Base-by-base conservation (phyloP, 2,797 vertebrate species). In the Bradypus variegatus region DNA sequence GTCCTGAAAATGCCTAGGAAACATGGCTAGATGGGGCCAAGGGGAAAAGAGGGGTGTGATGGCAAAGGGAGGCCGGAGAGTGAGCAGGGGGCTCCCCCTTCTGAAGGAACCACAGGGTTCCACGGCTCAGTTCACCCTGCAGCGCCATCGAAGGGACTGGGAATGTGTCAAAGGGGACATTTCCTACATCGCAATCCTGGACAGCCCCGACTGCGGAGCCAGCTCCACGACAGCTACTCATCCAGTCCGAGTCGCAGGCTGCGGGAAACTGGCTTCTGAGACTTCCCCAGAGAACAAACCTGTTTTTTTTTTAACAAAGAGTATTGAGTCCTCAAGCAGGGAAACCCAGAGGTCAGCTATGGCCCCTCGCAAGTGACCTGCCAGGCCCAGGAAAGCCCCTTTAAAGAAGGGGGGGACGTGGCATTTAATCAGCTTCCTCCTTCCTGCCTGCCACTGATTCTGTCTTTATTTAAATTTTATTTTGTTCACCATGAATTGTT, bases 321-420 rank as follows among this genome's bases (percentile, higher is more conserved):
- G 36, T 25, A 25, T 27, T 72, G 31, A 14, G 18, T 27, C 41
- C 62, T n/a, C 27, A 29, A 10, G 1, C 14, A 38, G 1, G 21
- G 14, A n/a, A 33, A 80, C 25, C 10, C 48, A 11, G 4, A 7
- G 10, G 14, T 15, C 23, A 21, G 64, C 86, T 31, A 6, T 0
- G 0, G 18, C 23, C 53, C 55, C 9, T n/a, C 10, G 50, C 55
- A 2, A 0, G 21, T 33, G 23, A 10, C 77, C 77, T 36, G 45
- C 16, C 7, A 31, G 19, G n/a, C 90, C 81, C 27, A 12, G 41
- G n/a, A 53, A 53, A 9, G 14, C 15, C 60, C 0, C 21, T 8
- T 23, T 41, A 19, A 31, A 16, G 16, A 18, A 4, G 1, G 25
- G 6, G 16, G 11, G 25, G 14, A 8, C 41, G 16, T 2, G 5